Base-by-base conservation (phyloP, 2,113 vertebrate genomes). In the Rhynchopsitta pachyrhyncha region DNA sequence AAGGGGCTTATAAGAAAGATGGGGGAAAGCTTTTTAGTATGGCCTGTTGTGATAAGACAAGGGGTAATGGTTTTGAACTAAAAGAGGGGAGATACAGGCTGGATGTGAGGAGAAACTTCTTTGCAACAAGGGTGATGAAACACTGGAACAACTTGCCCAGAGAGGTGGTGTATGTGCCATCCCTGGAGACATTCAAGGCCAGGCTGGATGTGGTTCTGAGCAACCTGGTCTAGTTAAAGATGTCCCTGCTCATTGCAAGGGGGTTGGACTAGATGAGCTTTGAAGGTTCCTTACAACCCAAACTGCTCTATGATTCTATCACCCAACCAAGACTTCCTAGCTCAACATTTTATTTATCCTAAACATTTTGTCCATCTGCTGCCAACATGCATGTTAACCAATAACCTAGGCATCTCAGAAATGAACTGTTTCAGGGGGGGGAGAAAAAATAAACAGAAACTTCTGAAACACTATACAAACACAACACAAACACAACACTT, bases 1-100 rank as follows among this genome's bases (percentile, higher is more conserved):
- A 60, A 39, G 4, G 9, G 41, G 6, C 18, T 42, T 67, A 3
- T 23, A 47, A 80, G 13, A 82, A 66, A 62, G 13, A 74, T 6
- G 7, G 6, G 22, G 19, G 81, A 13, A 53, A 44, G 60, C 10
- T 18, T 69, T 87, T 50, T 29, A 91, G 16, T 3, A 57, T 19
- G 6, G 44, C 6, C n/a, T 55, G 44, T 55, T 20, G 55, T 1
- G 1, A 55, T 0, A 70, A 11, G 8, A 78, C 22, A 74, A 74
- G 23, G 1, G 9, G 4, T 24, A 46, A 50, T 7, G 17, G 17
- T 49, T 69, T 66, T 37, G 46, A 85, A 44, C 3, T 9, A 44
- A 29, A 70, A 70, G 8, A 69, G 9, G 5, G 12, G 5, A 66
- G 28, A 69, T 39, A 49, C 7, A 69, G 39, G 49, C 28, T 37